phyloP scores from a whole-genome alignment of 2,113 vertebrate species.

The Crotalus viridis region DNA sequence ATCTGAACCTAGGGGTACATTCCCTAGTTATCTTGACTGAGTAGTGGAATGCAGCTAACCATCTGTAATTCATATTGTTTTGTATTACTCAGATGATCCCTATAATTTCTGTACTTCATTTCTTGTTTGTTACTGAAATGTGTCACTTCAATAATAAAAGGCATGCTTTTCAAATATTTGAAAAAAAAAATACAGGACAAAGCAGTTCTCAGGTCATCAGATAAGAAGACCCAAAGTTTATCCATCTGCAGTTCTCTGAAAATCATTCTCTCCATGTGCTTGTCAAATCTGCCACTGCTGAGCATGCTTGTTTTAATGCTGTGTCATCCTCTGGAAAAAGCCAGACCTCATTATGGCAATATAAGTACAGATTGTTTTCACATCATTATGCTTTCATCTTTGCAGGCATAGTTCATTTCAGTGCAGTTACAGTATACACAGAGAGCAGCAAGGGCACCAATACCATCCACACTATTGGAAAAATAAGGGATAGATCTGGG shows the following conservation, averaged over 20 bases:
- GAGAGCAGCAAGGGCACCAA: not conserved
- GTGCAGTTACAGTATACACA: not conserved
- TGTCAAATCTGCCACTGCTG: not conserved
- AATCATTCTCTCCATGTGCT: not conserved
- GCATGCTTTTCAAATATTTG: too few species aligned
- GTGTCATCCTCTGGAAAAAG: not conserved
- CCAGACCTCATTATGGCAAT: too few species aligned
- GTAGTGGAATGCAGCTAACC: not conserved
- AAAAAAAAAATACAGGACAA: not conserved
- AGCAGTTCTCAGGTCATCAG: not conserved
- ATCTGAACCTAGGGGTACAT: not conserved
- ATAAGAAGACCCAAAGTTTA: not conserved
- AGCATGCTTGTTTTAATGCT: not conserved
- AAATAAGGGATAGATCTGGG: not conserved
- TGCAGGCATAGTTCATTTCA: constrained; percentile 1
- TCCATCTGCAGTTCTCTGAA: not conserved
- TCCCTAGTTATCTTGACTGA: not conserved
- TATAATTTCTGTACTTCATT: too few species aligned
- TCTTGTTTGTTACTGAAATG: not conserved
- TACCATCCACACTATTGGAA: not conserved
- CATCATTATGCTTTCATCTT: not conserved
- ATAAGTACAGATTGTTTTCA: not conserved
- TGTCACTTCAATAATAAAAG: not conserved
- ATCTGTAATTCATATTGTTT: not conserved
- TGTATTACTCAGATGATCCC: not conserved